phyloP scores from a whole-genome alignment of 2,888 invertebrate species.

The Apamea sordens region DNA sequence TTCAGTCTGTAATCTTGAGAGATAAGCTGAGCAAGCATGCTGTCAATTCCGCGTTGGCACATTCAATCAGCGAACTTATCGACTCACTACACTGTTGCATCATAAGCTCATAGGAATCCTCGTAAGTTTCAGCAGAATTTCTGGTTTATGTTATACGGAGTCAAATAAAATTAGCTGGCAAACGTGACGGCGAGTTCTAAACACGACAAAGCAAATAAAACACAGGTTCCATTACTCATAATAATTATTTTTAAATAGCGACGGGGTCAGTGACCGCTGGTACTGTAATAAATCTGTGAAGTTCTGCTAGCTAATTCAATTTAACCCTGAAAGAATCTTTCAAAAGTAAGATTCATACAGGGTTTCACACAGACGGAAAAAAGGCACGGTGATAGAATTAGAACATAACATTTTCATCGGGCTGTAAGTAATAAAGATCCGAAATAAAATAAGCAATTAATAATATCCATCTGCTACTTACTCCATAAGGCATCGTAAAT shows the following conservation, averaged over 20 bases:
- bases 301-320: background rate
- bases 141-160: background rate
- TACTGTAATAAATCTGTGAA: background rate
- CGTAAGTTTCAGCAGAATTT: background rate
- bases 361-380: background rate
- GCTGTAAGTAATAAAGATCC: slow-evolving; percentile 21
- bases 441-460: slow-evolving; percentile 55
- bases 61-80: slow-evolving; percentile 5
- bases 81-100: slow-evolving; percentile 11
- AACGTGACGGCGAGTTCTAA: background rate
- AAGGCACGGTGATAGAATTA: background rate
- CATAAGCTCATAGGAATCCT: background rate
- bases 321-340: background rate
- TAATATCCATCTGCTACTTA: slow-evolving; percentile 62
- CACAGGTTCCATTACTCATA: background rate
- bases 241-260: background rate
- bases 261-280: background rate
- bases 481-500: slow-evolving; percentile 62
- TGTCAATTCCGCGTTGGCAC: slow-evolving; percentile 10
- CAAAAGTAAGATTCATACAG: background rate
- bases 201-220: background rate
- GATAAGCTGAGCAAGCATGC: slow-evolving; percentile 1
- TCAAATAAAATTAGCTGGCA: background rate
- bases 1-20: slow-evolving; percentile 26
- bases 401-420: slow-evolving; percentile 5